phyloP scores from a whole-genome alignment of 2,797 vertebrate species.

The Erithacus rubecula region DNA sequence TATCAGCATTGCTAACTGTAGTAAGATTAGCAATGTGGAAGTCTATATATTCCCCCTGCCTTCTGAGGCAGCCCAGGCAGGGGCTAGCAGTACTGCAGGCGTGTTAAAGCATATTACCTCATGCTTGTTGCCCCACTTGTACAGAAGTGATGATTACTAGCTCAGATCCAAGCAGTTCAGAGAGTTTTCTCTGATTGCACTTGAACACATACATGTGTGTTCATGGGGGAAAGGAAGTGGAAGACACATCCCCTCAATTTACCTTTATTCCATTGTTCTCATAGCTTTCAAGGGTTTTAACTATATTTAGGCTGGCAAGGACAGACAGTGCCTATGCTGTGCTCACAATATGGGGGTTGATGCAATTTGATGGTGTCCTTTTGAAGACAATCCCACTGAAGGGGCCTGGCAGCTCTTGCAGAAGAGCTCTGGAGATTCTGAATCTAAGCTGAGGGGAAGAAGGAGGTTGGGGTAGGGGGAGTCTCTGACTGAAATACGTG shows the following conservation, averaged over 20 bases:
- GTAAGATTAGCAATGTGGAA: background rate
- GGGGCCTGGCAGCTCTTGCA: background rate
- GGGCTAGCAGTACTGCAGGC: background rate
- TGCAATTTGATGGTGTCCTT: background rate
- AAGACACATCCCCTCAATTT: background rate
- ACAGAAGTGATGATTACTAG: background rate
- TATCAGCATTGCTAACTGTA: background rate
- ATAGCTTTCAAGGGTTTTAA: background rate
- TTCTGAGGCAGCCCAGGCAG: background rate
- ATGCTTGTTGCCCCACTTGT: background rate
- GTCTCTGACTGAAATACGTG: background rate
- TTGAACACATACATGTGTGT: background rate
- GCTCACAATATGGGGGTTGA: background rate
- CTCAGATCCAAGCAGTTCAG: background rate
- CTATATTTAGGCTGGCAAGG: background rate
- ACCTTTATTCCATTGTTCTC: conserved; percentile 10
- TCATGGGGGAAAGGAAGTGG: background rate
- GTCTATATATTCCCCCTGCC: background rate
- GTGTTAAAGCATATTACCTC: background rate
- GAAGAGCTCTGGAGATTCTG: background rate
- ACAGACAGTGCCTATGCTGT: background rate
- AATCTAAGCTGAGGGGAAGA: background rate
- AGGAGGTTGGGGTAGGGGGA: background rate
- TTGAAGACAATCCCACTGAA: background rate
- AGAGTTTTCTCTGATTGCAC: background rate